These are phyloP conservation scores for Drosophila funebris DNA, from an alignment of 1,140 invertebrate species.

Conservation along the genomic window DNA sequence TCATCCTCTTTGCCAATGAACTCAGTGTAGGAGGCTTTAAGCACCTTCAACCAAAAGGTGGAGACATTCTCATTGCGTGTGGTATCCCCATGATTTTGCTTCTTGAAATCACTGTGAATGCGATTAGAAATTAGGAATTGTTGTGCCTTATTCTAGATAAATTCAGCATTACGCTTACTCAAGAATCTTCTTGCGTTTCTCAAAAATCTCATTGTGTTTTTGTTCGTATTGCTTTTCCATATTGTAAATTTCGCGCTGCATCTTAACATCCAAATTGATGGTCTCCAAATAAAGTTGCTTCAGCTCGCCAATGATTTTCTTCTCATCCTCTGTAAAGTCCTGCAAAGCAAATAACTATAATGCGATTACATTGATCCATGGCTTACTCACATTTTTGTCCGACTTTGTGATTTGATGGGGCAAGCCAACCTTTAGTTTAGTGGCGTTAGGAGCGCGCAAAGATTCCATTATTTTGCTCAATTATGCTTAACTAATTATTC, in stretches of 20 bases:
- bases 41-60: slow-evolving; percentile 96
- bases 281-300: slow-evolving; percentile 93
- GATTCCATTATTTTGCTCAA: slow-evolving; percentile 29
- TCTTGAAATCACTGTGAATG: slow-evolving; percentile 53
- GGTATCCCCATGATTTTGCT: slow-evolving; percentile 60
- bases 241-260: slow-evolving; percentile 94
- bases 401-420: slow-evolving; percentile 7
- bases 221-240: slow-evolving; percentile 92
- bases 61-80: slow-evolving; percentile 87
- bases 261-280: slow-evolving; percentile 92
- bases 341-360: background rate
- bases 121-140: background rate
- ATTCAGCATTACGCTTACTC: slow-evolving; percentile 51
- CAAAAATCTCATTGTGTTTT: slow-evolving; percentile 66
- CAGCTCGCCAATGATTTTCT: slow-evolving; percentile 91
- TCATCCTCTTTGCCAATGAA: slow-evolving; percentile 91
- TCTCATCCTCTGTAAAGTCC: slow-evolving; percentile 86
- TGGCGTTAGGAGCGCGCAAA: background rate
- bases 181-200: slow-evolving; percentile 71
- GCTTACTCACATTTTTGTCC: slow-evolving; percentile 38
- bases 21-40: slow-evolving; percentile 90
- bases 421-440: slow-evolving; percentile 29
- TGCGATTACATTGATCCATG: background rate
- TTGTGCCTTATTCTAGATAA: background rate
- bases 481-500: background rate